Evolutionary conservation across 1,140 invertebrate species (phyloP).

Genomic region (Cherax quadricarinatus): DNA sequence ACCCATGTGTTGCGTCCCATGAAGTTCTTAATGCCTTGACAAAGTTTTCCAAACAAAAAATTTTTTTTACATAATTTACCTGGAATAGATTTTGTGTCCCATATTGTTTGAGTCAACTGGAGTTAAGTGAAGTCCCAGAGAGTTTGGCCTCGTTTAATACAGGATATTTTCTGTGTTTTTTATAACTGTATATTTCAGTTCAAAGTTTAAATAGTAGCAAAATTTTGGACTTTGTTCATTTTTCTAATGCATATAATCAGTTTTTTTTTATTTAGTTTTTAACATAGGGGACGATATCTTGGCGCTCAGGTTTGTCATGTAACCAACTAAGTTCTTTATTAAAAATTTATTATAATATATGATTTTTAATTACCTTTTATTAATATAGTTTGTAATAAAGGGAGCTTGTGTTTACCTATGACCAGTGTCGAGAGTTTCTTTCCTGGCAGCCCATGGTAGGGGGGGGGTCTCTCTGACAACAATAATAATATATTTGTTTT

Average conservation of each 20-base stretch:
- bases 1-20: constrained; percentile 1
- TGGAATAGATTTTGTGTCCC: no score
- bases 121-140: neutral
- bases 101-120: no score
- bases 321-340: constrained; percentile 12
- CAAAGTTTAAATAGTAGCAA: neutral
- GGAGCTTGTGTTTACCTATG: no score
- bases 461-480: no score
- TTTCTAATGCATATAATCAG: neutral
- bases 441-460: no score
- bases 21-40: neutral
- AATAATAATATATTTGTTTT: no score
- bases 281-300: constrained; percentile 1
- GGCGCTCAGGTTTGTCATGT: constrained; percentile 5
- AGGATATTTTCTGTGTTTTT: neutral
- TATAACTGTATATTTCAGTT: neutral
- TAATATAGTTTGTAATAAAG: no score
- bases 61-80: no score
- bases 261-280: neutral
- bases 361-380: neutral
- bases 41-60: no score
- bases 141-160: neutral
- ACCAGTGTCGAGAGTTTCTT: no score
- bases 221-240: neutral
- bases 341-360: neutral